phyloP scores from a whole-genome alignment of 2,888 invertebrate species.

The Lamellibrachia satsuma region DNA sequence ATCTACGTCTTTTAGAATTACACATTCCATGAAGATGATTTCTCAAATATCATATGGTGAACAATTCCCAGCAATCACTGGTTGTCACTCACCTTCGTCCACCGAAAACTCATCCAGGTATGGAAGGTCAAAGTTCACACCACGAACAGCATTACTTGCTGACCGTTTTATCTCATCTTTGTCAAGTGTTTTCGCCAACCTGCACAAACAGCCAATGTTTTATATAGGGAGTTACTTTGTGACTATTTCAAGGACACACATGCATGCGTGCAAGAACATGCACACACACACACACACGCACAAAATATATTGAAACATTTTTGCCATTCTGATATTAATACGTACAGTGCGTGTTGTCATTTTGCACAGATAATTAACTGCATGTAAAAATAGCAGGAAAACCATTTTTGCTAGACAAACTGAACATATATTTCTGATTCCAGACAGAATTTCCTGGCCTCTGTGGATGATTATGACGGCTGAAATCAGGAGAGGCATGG shows the following conservation, averaged over 20 bases:
- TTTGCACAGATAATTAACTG: neutral
- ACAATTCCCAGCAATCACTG: neutral
- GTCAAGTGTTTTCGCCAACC: neutral
- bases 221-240: neutral
- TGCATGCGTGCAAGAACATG: neutral
- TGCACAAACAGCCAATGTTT: neutral
- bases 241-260: neutral
- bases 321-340: neutral
- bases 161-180: neutral
- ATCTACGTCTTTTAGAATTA: neutral
- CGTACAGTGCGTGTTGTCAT: no score
- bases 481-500: no score
- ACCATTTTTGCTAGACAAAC: no score
- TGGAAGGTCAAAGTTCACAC: neutral
- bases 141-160: neutral
- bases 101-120: neutral
- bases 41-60: neutral
- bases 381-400: neutral
- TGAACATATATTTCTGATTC: no score
- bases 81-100: neutral
- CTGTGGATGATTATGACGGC: no score
- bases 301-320: neutral
- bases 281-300: neutral
- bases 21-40: neutral
- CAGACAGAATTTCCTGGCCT: no score